Percentiles rank a stretch among this genome's conserved stretches.
Evolutionary conservation across 2,888 invertebrate genomes (phyloP).

Genomic region (Orchesella flavescens): DNA sequence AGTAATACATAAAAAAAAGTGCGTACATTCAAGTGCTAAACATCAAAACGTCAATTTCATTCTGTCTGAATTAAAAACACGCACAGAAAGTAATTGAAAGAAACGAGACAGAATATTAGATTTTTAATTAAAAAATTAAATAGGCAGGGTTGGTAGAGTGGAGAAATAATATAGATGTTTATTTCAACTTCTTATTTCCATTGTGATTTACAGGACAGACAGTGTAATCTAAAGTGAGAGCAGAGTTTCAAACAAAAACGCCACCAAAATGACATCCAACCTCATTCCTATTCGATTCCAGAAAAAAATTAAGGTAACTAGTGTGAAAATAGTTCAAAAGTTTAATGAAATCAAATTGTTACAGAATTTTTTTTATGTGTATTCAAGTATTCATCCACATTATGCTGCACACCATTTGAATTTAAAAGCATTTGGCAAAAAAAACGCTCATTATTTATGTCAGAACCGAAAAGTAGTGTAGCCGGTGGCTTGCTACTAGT

Average conservation of each 20-base stretch:
- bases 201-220: too few species aligned
- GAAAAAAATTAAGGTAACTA: conserved; percentile 96
- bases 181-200: background rate
- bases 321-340: background rate
- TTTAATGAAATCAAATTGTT: background rate
- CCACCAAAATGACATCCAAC: conserved; percentile 72
- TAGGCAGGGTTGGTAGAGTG: background rate
- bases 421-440: too few species aligned
- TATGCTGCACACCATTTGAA: too few species aligned
- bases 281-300: conserved; percentile 97
- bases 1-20: too few species aligned
- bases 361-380: background rate
- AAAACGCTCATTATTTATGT: too few species aligned
- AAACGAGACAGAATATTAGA: background rate
- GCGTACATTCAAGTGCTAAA: too few species aligned
- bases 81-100: too few species aligned
- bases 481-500: too few species aligned
- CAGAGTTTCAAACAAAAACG: background rate
- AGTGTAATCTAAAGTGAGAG: too few species aligned
- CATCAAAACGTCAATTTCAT: too few species aligned
- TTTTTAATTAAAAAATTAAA: background rate
- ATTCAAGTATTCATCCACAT: background rate
- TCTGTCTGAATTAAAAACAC: too few species aligned
- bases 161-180: background rate
- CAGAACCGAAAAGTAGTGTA: too few species aligned